phyloP scores from a whole-genome alignment of 2,888 invertebrate species.

The Pseudeuparius sepicola region DNA sequence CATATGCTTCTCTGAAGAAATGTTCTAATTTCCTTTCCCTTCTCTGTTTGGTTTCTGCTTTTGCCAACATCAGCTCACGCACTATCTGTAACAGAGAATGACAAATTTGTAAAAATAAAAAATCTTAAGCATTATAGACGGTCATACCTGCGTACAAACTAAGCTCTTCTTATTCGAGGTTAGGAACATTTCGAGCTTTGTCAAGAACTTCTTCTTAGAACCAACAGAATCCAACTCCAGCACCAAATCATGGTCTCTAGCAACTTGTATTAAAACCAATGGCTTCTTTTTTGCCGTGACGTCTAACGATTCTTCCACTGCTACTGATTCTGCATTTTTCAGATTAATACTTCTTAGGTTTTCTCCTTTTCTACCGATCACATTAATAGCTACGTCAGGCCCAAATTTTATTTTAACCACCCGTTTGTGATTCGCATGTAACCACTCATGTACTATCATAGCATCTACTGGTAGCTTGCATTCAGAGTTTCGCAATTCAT shows the following conservation, averaged over 20 bases:
- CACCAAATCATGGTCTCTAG: conserved; percentile 86
- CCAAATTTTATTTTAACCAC: conserved; percentile 84
- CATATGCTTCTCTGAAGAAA: conserved; percentile 94
- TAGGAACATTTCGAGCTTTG: conserved; percentile 78
- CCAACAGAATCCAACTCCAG: conserved; percentile 78
- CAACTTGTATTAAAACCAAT: conserved; percentile 69
- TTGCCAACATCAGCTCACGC: conserved; percentile 77
- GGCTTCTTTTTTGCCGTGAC: conserved; percentile 65
- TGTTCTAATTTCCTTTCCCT: conserved; percentile 87
- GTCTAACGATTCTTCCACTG: conserved; percentile 85
- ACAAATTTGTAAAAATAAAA: neutral
- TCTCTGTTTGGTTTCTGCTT: conserved; percentile 88
- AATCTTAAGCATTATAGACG: too few species aligned
- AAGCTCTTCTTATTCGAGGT: conserved; percentile 74
- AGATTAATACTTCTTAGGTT: conserved; percentile 76
- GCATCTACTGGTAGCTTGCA: too few species aligned
- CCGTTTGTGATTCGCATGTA: conserved; percentile 84
- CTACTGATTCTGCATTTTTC: conserved; percentile 62
- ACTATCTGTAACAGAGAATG: conserved; percentile 43
- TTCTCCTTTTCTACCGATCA: conserved; percentile 86
- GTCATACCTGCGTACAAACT: conserved; percentile 55
- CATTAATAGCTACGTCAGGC: conserved; percentile 75
- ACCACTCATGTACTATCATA: conserved; percentile 90
- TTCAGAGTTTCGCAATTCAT: too few species aligned
- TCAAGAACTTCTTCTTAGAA: conserved; percentile 73